Conservation (phyloP, 2,888 invertebrate species). For the Gasteruption jaculator region DNA sequence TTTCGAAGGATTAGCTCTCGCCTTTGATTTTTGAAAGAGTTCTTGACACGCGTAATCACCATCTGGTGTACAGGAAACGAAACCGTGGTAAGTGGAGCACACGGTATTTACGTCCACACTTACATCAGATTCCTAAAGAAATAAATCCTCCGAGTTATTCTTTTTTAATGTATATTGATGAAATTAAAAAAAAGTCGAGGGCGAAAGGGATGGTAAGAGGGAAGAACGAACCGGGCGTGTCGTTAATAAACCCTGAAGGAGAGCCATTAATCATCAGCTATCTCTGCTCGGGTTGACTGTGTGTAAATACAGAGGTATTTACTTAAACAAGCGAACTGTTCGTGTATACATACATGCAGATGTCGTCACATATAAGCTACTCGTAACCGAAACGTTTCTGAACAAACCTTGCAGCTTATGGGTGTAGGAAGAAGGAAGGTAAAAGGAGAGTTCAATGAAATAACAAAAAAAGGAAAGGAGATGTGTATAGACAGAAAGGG, state of each 20-base stretch:
- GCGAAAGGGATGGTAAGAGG: conserved; percentile 20
- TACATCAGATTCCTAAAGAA: not conserved
- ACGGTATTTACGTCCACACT: not conserved
- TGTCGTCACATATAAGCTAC: too few species aligned
- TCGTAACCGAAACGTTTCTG: too few species aligned
- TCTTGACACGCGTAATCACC: too few species aligned
- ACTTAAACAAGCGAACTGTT: conserved; percentile 28
- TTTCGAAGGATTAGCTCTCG: too few species aligned
- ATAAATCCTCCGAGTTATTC: not conserved
- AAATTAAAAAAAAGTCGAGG: conserved; percentile 3
- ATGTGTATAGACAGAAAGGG: too few species aligned
- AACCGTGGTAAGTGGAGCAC: conserved; percentile 1
- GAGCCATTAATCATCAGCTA: conserved; percentile 42
- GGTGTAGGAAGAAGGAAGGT: too few species aligned
- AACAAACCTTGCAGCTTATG: too few species aligned
- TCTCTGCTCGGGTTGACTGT: conserved; percentile 29
- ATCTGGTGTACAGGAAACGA: conserved; percentile 8
- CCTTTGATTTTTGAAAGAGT: too few species aligned
- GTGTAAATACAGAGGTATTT: conserved; percentile 39
- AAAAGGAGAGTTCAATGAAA: too few species aligned
- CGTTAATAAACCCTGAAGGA: conserved; percentile 44
- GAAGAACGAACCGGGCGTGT: conserved; percentile 24
- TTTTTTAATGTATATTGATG: not conserved
- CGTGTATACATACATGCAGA: too few species aligned
- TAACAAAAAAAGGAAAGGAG: too few species aligned